Conservation (phyloP, 2,888 invertebrate genomes). For the Lycophotia porphyrea region DNA sequence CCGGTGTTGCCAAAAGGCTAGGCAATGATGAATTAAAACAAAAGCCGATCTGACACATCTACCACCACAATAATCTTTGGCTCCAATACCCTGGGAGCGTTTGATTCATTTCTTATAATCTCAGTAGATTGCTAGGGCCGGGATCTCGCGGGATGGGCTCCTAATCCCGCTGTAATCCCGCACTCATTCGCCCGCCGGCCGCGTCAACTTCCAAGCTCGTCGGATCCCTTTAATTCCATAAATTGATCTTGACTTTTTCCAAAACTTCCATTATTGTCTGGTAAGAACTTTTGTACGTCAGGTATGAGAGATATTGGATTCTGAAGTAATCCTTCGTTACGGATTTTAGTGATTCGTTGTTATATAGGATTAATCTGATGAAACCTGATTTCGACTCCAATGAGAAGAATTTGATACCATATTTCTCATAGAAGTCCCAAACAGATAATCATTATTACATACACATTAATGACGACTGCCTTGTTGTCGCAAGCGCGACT, state of each 20-base stretch:
- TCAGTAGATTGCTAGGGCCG: conserved; percentile 77
- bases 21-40: conserved; percentile 18
- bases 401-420: background rate
- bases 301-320: conserved; percentile 38
- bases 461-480: background rate
- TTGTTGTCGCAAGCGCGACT: too few relatives aligned
- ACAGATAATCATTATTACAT: background rate
- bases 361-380: background rate
- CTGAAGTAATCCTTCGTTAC: background rate
- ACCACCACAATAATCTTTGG: conserved; percentile 62
- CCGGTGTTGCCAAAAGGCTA: background rate
- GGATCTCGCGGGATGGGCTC: conserved; percentile 65
- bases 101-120: conserved; percentile 87
- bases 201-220: conserved; percentile 82
- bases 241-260: conserved; percentile 79
- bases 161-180: conserved; percentile 80
- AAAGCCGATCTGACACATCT: conserved; percentile 3
- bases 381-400: background rate
- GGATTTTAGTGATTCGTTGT: conserved; percentile 8
- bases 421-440: background rate
- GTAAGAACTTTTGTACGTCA: conserved; percentile 57
- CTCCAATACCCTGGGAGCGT: conserved; percentile 81
- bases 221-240: conserved; percentile 81
- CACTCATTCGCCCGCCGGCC: conserved; percentile 72
- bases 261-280: conserved; percentile 62